phyloP scores from a whole-genome alignment of 2,888 invertebrate genomes.

The Limnephilus auricula region DNA sequence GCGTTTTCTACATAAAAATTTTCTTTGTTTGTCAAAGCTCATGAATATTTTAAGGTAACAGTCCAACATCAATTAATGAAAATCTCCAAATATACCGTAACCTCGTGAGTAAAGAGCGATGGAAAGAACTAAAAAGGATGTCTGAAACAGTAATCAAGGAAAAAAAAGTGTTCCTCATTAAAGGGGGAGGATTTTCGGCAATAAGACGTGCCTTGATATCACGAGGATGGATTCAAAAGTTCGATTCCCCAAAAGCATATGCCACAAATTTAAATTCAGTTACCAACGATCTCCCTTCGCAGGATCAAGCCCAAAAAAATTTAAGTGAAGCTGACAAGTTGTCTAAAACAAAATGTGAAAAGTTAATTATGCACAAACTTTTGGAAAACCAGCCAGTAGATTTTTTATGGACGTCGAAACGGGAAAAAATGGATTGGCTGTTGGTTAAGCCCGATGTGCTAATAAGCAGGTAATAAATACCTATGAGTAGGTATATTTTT shows the following conservation, averaged over 20 bases:
- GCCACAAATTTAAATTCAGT: slow-evolving; percentile 49
- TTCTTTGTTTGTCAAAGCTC: not conserved
- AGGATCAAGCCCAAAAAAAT: slow-evolving; percentile 48
- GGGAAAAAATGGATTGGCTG: slow-evolving; percentile 88
- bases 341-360: slow-evolving; percentile 74
- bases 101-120: slow-evolving; percentile 82
- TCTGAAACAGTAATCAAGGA: slow-evolving; percentile 83
- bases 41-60: slow-evolving; percentile 67
- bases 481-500: no score
- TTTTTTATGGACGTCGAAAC: slow-evolving; percentile 93
- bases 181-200: slow-evolving; percentile 85
- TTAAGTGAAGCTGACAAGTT: slow-evolving; percentile 71
- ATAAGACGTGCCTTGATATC: slow-evolving; percentile 83
- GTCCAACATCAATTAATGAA: slow-evolving; percentile 70
- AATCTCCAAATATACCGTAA: slow-evolving; percentile 75
- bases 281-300: slow-evolving; percentile 34
- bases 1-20: not conserved
- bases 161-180: slow-evolving; percentile 83
- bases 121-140: slow-evolving; percentile 81
- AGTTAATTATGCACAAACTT: slow-evolving; percentile 85
- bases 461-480: slow-evolving; percentile 76
- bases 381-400: slow-evolving; percentile 89
- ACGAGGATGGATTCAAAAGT: slow-evolving; percentile 87
- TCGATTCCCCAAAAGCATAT: slow-evolving; percentile 70
- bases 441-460: slow-evolving; percentile 77